Evolutionary conservation across 2,888 invertebrate genomes (phyloP), one percentile per base, ranked within the genome.

Genomic region (Liposcelis brunnea): DNA sequence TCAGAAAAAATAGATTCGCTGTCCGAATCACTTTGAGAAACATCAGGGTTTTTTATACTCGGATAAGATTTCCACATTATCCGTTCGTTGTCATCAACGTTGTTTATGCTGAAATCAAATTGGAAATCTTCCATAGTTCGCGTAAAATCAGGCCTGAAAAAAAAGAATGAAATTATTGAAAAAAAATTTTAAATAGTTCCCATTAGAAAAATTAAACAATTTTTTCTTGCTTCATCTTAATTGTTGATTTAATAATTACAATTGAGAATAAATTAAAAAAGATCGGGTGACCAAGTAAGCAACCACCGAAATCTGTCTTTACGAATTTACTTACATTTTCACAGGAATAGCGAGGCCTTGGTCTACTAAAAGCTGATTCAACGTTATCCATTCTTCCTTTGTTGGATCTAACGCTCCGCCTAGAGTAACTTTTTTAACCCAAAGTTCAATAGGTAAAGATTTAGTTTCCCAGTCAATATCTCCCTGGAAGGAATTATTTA

Each of bases 381-480:
- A 64, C 40, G 76, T 80, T 16, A 70, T 68, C 63, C 74, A 77
- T 49, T 75, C 74, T 0, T 70, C 67, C 36, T 57, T 64, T 42
- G 72, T 69, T 0, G 84, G 80, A 31, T 76, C 73, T 31, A 83
- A 62, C 0, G 85, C 75, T 8, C 74, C 75, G 0, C 73, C 71
- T 12, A 69, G 67, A 43, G 67, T 69, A 12, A 64, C 66, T 55
- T 70, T 69, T 52, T 71, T 74, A 38, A 72, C 72, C 72, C 77
- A 77, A 44, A 86, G 61, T 43, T 78, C 72, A 0, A 82, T 68
- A 1, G 68, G 65, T 42, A 71, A 54, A 1, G 61, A 60, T 11
- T 54, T 52, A 11, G 57, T 51, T 8, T 53, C 53, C n/a, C n/a
- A n/a, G n/a, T n/a, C n/a, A 2, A 47, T 50, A 3, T 55, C 44